phyloP scores from a whole-genome alignment of 2,797 vertebrate species.

The Helicolenus hilgendorfi region DNA sequence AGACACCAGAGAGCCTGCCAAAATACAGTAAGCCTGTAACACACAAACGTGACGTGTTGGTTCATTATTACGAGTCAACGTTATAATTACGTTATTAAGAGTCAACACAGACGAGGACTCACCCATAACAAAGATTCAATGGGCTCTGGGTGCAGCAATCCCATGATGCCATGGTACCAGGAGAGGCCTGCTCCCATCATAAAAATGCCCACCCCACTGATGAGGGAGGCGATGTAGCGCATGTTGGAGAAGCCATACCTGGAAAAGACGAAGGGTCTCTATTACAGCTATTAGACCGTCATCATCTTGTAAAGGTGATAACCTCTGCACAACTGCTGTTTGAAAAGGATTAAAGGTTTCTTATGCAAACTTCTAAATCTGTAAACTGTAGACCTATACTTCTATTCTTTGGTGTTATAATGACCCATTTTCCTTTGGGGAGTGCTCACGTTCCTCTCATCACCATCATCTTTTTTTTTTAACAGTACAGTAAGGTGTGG shows the following conservation, averaged over 20 bases:
- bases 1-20: constrained; percentile 97
- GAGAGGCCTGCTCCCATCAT: constrained; percentile 99
- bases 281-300: not conserved
- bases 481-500: not conserved
- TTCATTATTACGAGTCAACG: not conserved
- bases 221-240: constrained; percentile 98
- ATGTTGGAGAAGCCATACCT: constrained; percentile 99
- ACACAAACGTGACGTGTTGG: not conserved
- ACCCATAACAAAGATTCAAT: constrained; percentile 98
- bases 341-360: not conserved
- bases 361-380: not conserved
- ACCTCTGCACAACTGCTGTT: not conserved
- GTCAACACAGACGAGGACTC: constrained; percentile 86
- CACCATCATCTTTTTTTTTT: not conserved
- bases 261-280: not conserved
- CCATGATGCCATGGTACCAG: constrained; percentile 99
- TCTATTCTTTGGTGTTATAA: not conserved
- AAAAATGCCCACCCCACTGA: constrained; percentile 99
- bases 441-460: not conserved
- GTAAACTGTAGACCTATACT: not conserved
- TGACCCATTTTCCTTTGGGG: not conserved
- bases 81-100: no score
- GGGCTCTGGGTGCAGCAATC: constrained; percentile 95
- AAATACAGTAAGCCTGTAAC: constrained; percentile 97
- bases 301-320: not conserved